Percentiles rank a stretch among this genome's conserved stretches.
Conservation (phyloP, 2,113 vertebrate genomes). For the Bos taurus region ARS-UCD2.0 NC_037329.1:135147001-135147500, state of each 20-base stretch:
- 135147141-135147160: background rate
- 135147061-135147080: background rate
- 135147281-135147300: accelerated
- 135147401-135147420: background rate
- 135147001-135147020: background rate
- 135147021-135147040: background rate
- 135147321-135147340: background rate
- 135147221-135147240: background rate
- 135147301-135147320: background rate
- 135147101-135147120: background rate
- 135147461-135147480: background rate
- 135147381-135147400: accelerated
- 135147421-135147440: background rate
- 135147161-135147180: background rate
- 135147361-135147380: background rate
- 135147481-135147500: background rate
- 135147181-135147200: background rate
- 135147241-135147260: background rate
- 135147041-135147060: background rate
- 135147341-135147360: background rate
- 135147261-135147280: background rate
- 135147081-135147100: background rate
- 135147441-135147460: accelerated
- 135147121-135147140: background rate
- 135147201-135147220: background rate